Conservation (phyloP, 2,113 vertebrate genomes). For the Dasyornis broadbenti region DNA sequence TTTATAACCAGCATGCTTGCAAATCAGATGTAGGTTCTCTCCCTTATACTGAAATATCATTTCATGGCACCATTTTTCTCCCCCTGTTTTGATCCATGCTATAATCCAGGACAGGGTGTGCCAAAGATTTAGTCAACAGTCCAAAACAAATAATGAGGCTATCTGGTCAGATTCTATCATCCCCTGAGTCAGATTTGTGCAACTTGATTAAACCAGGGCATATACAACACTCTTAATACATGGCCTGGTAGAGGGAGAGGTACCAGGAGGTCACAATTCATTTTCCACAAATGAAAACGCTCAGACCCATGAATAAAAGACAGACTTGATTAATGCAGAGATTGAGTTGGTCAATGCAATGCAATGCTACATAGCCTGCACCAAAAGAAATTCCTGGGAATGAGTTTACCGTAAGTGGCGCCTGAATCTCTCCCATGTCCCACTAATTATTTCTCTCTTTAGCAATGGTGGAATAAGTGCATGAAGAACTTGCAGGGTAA, state of each 20-base stretch:
- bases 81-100: neutral
- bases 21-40: constrained; percentile 16
- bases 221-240: neutral
- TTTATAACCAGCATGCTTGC: neutral
- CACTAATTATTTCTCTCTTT: neutral
- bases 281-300: neutral
- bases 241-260: neutral
- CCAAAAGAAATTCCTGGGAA: constrained; percentile 1
- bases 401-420: neutral
- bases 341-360: neutral
- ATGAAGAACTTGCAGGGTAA: neutral
- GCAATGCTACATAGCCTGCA: neutral
- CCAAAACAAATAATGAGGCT: constrained; percentile 16
- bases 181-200: neutral
- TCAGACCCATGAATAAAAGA: constrained; percentile 22
- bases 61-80: neutral
- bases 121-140: neutral
- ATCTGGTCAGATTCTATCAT: constrained; percentile 21
- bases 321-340: neutral
- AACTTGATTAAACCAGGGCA: neutral
- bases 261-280: neutral
- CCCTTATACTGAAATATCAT: neutral
- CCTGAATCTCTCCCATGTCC: neutral
- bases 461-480: neutral
- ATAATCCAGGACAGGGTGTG: neutral